Base-by-base conservation (phyloP, 1,140 invertebrate genomes). In the Phocides pigmalion region DNA sequence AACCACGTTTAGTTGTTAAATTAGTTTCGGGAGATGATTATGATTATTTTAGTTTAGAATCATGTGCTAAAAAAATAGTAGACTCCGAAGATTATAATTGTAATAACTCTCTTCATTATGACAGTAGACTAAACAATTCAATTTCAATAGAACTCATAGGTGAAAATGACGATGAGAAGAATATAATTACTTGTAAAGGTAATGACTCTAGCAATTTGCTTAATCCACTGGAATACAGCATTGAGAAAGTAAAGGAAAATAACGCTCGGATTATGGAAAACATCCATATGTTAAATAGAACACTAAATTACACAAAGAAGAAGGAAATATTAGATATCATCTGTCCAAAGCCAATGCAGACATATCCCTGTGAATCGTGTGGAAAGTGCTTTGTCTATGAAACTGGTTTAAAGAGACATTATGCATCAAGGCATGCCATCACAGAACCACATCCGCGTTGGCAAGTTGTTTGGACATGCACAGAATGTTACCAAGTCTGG, bases 201-300 rank as follows among this genome's bases (percentile, higher is more conserved):
- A n/a, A 47, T 70, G 32, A 66, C 9, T 6, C 28, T 16, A n/a
- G 3, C 12, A 37, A 8, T 17, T 62, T 61, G 49, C 66, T 68
- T 6, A 82, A 82, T 70, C 81, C 82, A n/a, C 66, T 92, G 16
- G 87, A 92, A 70, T 75, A 89, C 54, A 87, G 84, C 59, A 65
- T 92, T 37, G 82, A 90, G 66, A 92, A 82, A 65, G 89, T 92
- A 11, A 89, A 90, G 63, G 81, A 89, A 66, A 91, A 90, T 58
- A 92, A 92, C 67, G 84, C 83, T 22, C 73, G 76, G 17, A 92
- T 91, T 20, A 89, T 90, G 86, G 82, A 89, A 75, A 92, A 92
- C 64, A 90, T 90, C 35, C 82, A 88, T 17, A 87, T 90, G 67
- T 69, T 92, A 0, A 91, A 91, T 53, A 85, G 81, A 70, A 87